Base-by-base conservation (phyloP, 2,888 invertebrate genomes). In the Diadegma fenestrale region DNA sequence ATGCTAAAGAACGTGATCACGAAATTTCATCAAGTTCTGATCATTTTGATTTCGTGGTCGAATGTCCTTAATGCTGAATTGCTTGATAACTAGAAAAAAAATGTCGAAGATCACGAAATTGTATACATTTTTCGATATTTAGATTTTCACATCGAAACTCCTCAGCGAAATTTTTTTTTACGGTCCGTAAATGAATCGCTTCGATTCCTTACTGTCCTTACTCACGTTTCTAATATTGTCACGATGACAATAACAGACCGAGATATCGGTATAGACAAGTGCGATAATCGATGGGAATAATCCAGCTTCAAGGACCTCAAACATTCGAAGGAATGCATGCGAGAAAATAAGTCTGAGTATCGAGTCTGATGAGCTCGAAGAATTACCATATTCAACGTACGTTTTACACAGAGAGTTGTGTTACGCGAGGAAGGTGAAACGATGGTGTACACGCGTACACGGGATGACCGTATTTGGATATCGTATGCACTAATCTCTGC, bases 321-420 rank as follows among this genome's bases (percentile, higher is more conserved):
- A 64, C 64, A 33, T 63, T 10, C 22, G 75, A 33, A 8, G 22
- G 5, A 30, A 43, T 26, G n/a, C 43, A 22, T 61, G n/a, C n/a
- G 84, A 86, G 41, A 66, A 77, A 86, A 86, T 10, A 1, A 83
- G 86, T 86, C 88, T 86, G 89, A 88, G 30, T 78, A 43, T 82
- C 78, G 84, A 88, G 88, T 86, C 89, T 90, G 91, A 91, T 91
- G 92, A 91, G 91, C 90, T 91, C 92, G 90, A 91, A 87, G 87
- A 92, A 93, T 93, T 90, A 92, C 91, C 92, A 93, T 93, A 93
- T 92, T 91, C 91, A 92, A 92, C 91, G 92, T 89, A 91, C 76
- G 33, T 90, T 91, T 90, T 87, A 87, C 81, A 76, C 86, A 88
- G 87, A 76, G 86, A 88, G 87, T 22, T 87, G 88, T 43, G 86